Evolutionary conservation across 2,113 vertebrate species (phyloP).

Genomic region (Bagarius yarrelli): DNA sequence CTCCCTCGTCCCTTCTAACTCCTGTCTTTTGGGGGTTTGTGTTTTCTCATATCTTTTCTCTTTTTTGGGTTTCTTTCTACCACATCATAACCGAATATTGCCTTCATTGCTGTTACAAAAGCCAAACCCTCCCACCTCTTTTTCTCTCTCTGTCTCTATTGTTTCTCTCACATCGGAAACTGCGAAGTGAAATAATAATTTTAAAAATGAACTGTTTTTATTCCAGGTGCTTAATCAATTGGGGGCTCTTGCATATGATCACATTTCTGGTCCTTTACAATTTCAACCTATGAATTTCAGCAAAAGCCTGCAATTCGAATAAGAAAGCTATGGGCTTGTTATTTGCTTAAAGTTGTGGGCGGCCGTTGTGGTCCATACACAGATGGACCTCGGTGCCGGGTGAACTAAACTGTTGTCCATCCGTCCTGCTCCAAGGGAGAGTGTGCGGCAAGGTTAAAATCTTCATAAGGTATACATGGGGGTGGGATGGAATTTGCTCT

Average conservation of each 20-base stretch:
- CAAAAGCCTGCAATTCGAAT: conserved; percentile 43
- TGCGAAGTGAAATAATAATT: conserved; percentile 61
- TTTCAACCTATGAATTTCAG: conserved; percentile 48
- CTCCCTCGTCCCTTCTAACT: conserved; percentile 15
- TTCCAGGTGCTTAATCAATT: conserved; percentile 69
- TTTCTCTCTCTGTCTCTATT: conserved; percentile 16
- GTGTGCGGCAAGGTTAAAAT: conserved; percentile 30
- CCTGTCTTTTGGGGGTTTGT: neutral
- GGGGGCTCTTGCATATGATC: conserved; percentile 62
- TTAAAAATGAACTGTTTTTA: conserved; percentile 60
- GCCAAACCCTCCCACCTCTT: conserved; percentile 34
- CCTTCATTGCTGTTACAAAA: conserved; percentile 16
- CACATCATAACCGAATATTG: neutral
- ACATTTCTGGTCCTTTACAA: conserved; percentile 59
- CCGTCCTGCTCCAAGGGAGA: neutral
- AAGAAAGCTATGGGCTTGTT: conserved; percentile 42
- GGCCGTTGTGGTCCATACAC: conserved; percentile 10
- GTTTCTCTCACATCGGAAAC: conserved; percentile 53
- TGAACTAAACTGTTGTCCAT: conserved; percentile 36
- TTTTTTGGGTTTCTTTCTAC: conserved; percentile 12
- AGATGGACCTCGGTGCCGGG: conserved; percentile 19
- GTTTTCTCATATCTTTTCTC: conserved; percentile 25
- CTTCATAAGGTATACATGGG: conserved; percentile 36
- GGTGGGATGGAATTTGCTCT: conserved; percentile 44
- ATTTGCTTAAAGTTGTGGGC: conserved; percentile 36